Percentiles rank a stretch among this genome's conserved stretches.
phyloP scores from a whole-genome alignment of 1,140 invertebrate genomes.

The Prorops nasuta region DNA sequence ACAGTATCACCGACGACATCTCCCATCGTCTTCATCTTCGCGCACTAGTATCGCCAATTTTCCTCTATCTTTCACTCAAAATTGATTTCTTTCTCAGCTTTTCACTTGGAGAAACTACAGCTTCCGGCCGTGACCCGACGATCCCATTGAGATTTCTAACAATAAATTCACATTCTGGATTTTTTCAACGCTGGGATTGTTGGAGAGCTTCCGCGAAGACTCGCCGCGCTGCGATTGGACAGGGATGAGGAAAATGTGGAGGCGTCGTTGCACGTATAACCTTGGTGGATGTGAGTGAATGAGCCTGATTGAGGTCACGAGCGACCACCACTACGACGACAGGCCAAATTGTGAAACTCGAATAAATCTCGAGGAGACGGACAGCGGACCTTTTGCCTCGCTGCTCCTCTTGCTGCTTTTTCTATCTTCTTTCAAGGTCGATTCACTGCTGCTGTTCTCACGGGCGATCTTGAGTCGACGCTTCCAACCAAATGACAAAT shows the following conservation, averaged over 20 bases:
- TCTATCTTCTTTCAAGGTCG: constrained; percentile 19
- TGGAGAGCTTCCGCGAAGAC: no score
- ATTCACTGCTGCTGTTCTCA: constrained; percentile 8
- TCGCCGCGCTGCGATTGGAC: no score
- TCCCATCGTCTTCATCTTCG: constrained; percentile 45
- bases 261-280: constrained; percentile 3
- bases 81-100: background rate
- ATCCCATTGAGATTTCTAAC: no score
- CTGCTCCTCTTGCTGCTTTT: background rate
- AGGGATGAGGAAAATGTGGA: background rate
- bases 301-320: constrained; percentile 18
- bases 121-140: background rate
- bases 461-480: constrained; percentile 12
- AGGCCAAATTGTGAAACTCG: constrained; percentile 18
- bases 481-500: constrained; percentile 9
- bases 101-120: background rate
- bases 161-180: no score
- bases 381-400: background rate
- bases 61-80: background rate
- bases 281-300: constrained; percentile 2
- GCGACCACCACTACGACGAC: constrained; percentile 9
- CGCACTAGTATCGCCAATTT: background rate
- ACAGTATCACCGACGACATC: constrained; percentile 43
- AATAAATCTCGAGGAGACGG: constrained; percentile 15
- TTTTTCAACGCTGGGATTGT: no score